These are phyloP conservation scores for Cyrtonyx montezumae DNA, from an alignment of 2,113 vertebrate genomes.

Conservation along the genomic window DNA sequence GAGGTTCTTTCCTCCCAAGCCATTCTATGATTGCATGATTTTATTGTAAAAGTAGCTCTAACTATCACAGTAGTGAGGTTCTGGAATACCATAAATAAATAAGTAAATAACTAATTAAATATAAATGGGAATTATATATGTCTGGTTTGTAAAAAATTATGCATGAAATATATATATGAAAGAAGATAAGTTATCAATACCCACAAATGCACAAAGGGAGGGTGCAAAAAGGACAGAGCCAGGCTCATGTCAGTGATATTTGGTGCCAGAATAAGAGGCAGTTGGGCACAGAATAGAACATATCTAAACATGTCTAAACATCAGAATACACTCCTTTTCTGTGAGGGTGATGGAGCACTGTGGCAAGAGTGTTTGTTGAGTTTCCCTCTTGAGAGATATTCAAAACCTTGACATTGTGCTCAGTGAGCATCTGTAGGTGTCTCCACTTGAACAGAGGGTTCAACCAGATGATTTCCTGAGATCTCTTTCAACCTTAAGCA, in stretches of 20 bases:
- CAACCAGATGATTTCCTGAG: not conserved
- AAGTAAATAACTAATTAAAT: not conserved
- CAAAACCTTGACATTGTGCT: not conserved
- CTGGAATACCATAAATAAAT: not conserved
- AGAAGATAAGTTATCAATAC: not conserved
- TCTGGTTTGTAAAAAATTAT: fast-evolving
- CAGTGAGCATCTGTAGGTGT: not conserved
- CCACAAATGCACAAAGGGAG: not conserved
- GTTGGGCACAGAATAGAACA: not conserved
- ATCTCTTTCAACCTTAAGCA: not conserved
- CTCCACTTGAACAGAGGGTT: not conserved
- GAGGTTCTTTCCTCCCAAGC: too few relatives aligned
- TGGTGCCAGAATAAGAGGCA: not conserved
- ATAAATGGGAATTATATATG: not conserved
- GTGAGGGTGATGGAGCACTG: not conserved
- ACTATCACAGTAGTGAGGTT: not conserved
- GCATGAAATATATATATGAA: not conserved
- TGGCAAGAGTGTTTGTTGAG: not conserved
- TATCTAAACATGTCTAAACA: not conserved
- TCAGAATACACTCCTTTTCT: not conserved
- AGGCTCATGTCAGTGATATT: not conserved
- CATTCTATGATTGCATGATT: too few relatives aligned
- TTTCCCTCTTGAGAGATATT: not conserved
- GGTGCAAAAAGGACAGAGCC: not conserved
- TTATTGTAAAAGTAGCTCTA: not conserved